phyloP scores from a whole-genome alignment of 2,113 vertebrate species.

The Leucopternis melanops region DNA sequence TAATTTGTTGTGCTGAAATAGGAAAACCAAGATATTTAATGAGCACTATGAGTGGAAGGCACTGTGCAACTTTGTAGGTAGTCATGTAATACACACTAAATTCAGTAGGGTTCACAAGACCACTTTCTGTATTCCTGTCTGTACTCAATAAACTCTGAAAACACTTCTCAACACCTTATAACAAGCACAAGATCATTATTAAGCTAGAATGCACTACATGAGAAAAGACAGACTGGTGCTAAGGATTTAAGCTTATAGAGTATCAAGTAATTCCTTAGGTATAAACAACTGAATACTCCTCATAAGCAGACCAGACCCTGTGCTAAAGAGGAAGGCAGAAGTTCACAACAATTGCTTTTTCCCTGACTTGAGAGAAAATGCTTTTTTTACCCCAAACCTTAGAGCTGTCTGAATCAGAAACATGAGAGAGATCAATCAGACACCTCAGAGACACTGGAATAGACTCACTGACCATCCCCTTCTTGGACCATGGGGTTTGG shows the following conservation, averaged over 20 bases:
- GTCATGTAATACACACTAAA: neutral
- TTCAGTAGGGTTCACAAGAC: neutral
- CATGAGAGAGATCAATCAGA: neutral
- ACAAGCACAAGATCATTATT: neutral
- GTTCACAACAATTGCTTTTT: neutral
- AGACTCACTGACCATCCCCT: neutral
- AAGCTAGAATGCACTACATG: neutral
- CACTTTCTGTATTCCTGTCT: neutral
- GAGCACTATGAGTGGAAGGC: neutral
- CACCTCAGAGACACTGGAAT: neutral
- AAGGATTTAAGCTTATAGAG: neutral
- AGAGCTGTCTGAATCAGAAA: neutral
- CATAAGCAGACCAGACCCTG: neutral
- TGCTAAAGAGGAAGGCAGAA: neutral
- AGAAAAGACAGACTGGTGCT: neutral
- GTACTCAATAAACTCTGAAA: neutral
- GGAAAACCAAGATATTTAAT: neutral
- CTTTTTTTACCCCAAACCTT: neutral
- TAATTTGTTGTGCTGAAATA: neutral
- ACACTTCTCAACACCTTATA: neutral
- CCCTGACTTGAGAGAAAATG: neutral
- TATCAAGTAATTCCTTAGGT: neutral
- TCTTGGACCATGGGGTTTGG: accelerated
- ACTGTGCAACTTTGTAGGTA: neutral
- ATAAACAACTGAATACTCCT: neutral